Evolutionary conservation across 2,888 invertebrate species (phyloP).

Genomic region (Incurvaria masculella): DNA sequence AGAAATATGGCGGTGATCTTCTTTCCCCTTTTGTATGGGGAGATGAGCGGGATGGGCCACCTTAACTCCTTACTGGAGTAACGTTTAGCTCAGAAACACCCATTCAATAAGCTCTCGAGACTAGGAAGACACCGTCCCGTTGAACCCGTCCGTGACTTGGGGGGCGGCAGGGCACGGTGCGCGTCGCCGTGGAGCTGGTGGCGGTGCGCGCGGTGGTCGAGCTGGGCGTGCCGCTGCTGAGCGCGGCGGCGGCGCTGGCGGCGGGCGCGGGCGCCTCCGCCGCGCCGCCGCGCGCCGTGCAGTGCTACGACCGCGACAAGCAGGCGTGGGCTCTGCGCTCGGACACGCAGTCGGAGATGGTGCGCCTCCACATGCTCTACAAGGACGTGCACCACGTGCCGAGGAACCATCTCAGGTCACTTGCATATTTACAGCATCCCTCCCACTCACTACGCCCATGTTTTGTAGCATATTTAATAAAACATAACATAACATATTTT

Average conservation of each 20-base stretch:
- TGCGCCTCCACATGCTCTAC: conserved; percentile 71
- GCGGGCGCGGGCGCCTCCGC: conserved; percentile 53
- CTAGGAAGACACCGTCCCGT: too few species aligned
- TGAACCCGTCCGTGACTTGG: too few species aligned
- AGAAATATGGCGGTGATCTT: too few species aligned
- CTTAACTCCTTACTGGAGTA: too few species aligned
- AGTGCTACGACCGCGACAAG: conserved; percentile 77
- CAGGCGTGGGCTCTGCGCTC: conserved; percentile 76
- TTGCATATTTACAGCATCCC: too few species aligned
- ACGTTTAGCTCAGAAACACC: too few species aligned
- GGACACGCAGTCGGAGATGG: conserved; percentile 72
- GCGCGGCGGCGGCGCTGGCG: conserved; percentile 53
- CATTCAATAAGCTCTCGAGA: too few species aligned
- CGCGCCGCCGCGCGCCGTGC: conserved; percentile 55
- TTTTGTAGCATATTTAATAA: too few species aligned
- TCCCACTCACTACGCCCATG: conserved; percentile 1
- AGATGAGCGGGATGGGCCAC: too few species aligned
- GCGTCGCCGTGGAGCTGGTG: conserved; percentile 69
- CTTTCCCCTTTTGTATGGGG: too few species aligned
- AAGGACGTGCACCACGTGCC: conserved; percentile 77
- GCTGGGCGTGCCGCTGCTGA: conserved; percentile 31
- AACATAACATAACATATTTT: too few species aligned
- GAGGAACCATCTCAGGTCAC: conserved; percentile 58
- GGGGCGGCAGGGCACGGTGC: conserved; percentile 53
- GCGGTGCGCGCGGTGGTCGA: conserved; percentile 69